Conservation (phyloP, 2,113 vertebrate genomes). For the Stegastes partitus region DNA sequence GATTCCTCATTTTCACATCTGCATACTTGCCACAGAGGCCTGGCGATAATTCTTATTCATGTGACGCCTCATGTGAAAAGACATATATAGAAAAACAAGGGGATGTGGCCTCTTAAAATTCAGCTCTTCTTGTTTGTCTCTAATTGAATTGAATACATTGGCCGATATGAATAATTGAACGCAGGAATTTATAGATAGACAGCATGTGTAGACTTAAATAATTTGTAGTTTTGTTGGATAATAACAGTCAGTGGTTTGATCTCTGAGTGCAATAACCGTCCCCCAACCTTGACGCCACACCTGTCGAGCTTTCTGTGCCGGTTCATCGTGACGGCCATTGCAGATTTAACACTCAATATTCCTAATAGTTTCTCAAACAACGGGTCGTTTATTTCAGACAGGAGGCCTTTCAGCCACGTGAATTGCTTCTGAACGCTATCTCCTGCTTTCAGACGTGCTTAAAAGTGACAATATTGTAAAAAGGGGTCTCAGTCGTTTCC, state of each 20-base stretch:
- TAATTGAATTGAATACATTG: not conserved
- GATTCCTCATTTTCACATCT: not conserved
- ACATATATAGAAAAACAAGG: too few relatives aligned
- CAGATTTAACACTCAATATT: not conserved
- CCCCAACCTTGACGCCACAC: not conserved
- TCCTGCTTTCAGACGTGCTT: not conserved
- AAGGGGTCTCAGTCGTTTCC: not conserved
- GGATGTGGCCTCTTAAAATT: too few relatives aligned
- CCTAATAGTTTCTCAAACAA: not conserved
- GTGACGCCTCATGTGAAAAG: too few relatives aligned
- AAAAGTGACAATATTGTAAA: not conserved
- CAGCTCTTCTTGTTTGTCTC: too few relatives aligned
- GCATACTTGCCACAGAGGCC: not conserved
- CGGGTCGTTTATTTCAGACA: not conserved
- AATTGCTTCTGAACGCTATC: too few relatives aligned
- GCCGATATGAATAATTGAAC: not conserved
- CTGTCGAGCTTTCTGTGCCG: not conserved
- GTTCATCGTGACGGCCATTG: too few relatives aligned
- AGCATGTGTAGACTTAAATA: not conserved
- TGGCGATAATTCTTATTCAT: too few relatives aligned
- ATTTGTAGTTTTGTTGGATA: not conserved
- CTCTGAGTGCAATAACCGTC: not conserved
- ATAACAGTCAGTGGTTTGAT: not conserved
- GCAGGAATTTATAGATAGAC: slow-evolving; percentile 7
- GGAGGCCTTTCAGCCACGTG: not conserved